phyloP scores from a whole-genome alignment of 2,797 vertebrate genomes.

The Loris lydekkerianus region DNA sequence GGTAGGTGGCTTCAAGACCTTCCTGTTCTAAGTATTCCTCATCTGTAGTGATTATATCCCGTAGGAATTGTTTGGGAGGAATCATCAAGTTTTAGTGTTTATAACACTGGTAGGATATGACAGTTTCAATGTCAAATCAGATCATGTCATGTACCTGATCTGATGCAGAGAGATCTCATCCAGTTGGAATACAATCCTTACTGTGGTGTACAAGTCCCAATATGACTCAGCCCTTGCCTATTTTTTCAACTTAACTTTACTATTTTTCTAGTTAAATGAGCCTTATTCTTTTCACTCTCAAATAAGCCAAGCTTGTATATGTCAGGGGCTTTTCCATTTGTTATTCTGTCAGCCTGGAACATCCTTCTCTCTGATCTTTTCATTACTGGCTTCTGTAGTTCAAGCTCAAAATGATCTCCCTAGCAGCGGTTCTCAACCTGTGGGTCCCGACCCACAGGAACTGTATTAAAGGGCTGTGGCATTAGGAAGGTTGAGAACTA shows the following conservation, averaged over 20 bases:
- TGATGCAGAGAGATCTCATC: not conserved
- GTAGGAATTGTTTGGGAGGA: not conserved
- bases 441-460: no score
- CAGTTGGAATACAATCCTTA: not conserved
- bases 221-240: not conserved
- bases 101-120: not conserved
- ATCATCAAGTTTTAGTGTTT: not conserved
- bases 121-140: not conserved
- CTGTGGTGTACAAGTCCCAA: not conserved
- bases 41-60: not conserved
- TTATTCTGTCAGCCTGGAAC: not conserved
- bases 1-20: not conserved
- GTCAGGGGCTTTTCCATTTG: not conserved
- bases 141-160: not conserved
- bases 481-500: no score
- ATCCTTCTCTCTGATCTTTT: not conserved
- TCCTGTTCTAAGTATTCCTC: not conserved
- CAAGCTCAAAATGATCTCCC: not conserved
- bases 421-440: not conserved
- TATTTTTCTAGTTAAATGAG: constrained; percentile 1
- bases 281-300: not conserved
- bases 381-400: not conserved
- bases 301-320: not conserved
- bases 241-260: not conserved
- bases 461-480: no score